These are phyloP conservation scores for Apostichopus parvimensis DNA, from an alignment of 35 echinoderm and acorn worm species.

Conservation along the genomic window DNA sequence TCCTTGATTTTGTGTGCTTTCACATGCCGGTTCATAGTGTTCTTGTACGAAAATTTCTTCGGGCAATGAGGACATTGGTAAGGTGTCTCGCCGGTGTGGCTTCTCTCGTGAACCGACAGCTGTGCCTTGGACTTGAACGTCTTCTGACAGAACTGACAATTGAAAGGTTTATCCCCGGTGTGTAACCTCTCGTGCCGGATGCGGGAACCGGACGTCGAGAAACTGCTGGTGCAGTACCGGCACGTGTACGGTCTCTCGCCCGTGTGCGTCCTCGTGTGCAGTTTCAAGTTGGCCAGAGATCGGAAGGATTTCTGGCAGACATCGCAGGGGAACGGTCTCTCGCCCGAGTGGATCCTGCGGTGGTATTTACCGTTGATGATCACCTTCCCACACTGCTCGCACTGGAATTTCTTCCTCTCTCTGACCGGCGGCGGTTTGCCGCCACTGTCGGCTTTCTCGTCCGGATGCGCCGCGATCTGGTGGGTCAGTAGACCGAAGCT, in stretches of 20 bases:
- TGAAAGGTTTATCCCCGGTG: conserved; percentile 81
- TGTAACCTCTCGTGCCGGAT: conserved; percentile 54
- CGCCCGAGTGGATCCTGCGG: neutral
- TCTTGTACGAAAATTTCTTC: conserved; percentile 1
- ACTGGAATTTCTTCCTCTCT: neutral
- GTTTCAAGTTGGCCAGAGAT: neutral
- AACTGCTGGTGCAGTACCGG: conserved; percentile 19
- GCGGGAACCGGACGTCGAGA: neutral
- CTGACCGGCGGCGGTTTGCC: neutral
- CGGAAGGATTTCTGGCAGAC: neutral
- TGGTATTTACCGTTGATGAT: neutral
- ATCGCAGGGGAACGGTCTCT: neutral
- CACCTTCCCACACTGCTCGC: neutral
- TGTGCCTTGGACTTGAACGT: neutral
- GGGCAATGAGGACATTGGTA: conserved; percentile 15
- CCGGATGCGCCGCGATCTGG: neutral
- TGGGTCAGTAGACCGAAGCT: neutral
- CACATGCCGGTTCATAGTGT: neutral
- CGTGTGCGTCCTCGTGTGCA: neutral
- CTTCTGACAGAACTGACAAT: conserved; percentile 72
- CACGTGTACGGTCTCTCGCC: conserved; percentile 38
- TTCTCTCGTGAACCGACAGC: neutral
- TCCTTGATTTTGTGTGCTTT: neutral
- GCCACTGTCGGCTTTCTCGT: neutral
- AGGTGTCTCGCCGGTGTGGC: conserved; percentile 31